These are phyloP conservation scores for Crotalus helleri DNA, from an alignment of 2,113 vertebrate species.

Conservation along the genomic window DNA sequence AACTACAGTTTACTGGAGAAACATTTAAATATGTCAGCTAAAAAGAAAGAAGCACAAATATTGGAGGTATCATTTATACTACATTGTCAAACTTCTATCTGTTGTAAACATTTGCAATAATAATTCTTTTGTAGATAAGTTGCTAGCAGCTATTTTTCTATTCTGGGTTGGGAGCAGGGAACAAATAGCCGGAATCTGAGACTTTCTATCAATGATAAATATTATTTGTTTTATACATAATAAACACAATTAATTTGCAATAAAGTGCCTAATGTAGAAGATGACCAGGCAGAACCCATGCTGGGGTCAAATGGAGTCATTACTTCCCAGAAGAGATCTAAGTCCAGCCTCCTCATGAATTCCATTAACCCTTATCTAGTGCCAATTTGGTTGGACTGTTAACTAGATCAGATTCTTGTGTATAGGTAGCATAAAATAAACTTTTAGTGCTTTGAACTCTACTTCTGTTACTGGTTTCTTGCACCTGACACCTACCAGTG, in stretches of 20 bases:
- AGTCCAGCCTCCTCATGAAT: background rate
- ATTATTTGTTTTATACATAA: background rate
- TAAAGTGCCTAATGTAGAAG: background rate
- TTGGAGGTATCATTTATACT: constrained; percentile 82
- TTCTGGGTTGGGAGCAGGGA: background rate
- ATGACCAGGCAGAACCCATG: background rate
- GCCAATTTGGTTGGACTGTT: background rate
- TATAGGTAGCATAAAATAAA: background rate
- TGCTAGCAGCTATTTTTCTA: background rate
- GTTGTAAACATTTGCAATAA: background rate
- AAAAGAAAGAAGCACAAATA: constrained; percentile 94
- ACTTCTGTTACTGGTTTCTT: background rate
- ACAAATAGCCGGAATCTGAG: background rate
- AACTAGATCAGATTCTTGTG: background rate
- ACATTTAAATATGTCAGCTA: constrained; percentile 91
- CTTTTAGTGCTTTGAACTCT: background rate
- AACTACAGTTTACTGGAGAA: constrained; percentile 96
- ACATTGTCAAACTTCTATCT: constrained; percentile 1
- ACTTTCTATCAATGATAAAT: background rate
- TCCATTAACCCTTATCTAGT: background rate
- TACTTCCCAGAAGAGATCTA: background rate
- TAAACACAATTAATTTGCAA: background rate
- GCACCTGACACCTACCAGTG: background rate
- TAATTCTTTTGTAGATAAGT: background rate
- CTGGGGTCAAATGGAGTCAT: background rate